Evolutionary conservation across 1,140 invertebrate species (phyloP), one percentile per base, ranked within the genome.

Genomic region (Arctopsyche grandis): DNA sequence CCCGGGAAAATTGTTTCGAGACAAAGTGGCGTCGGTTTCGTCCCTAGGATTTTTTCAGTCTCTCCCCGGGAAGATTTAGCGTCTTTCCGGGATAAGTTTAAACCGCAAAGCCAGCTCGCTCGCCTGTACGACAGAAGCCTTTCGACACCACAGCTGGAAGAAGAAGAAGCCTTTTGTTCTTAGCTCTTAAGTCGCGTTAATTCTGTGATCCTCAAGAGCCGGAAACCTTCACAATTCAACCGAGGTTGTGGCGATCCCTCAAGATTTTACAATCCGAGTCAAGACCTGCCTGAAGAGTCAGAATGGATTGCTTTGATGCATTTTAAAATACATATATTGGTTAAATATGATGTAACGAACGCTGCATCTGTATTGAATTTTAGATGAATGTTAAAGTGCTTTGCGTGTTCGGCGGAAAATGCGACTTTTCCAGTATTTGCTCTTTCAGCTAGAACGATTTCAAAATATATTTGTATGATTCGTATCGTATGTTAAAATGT

Each of bases 161-260:
- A 14, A 70, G 38, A 38, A 70, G 26, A n/a, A 29, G 22, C 70
- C 69, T 79, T 79, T 79, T 79, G 78, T 79, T 79, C 71, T 69
- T 52, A 77, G 21, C 76, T 74, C 66, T 63, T 56, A 69, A 79
- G 78, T 79, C 78, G 60, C 58, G 60, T 63, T 75, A 75, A 79
- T 79, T 75, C 71, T 48, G 26, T 58, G n/a, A 14, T 26, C 26
- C 29, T 7, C 69, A 22, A 22, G 58, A 76, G 78, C 78, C 78
- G 73, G 78, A 79, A 79, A 76, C 78, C 78, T 78, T 66, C 71
- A 79, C 75, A 79, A 79, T 70, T 79, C 73, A 21, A 24, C 63
- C 63, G 5, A 29, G 5, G 19, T 71, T 21, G 29, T 21, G 63
- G 21, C 24, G 38, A 60, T 60, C 56, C 56, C 16, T 60, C 56